Percentiles rank a stretch among this genome's conserved stretches.
Evolutionary conservation across 2,797 vertebrate species (phyloP).

Genomic region (Emydoidea blandingii): DNA sequence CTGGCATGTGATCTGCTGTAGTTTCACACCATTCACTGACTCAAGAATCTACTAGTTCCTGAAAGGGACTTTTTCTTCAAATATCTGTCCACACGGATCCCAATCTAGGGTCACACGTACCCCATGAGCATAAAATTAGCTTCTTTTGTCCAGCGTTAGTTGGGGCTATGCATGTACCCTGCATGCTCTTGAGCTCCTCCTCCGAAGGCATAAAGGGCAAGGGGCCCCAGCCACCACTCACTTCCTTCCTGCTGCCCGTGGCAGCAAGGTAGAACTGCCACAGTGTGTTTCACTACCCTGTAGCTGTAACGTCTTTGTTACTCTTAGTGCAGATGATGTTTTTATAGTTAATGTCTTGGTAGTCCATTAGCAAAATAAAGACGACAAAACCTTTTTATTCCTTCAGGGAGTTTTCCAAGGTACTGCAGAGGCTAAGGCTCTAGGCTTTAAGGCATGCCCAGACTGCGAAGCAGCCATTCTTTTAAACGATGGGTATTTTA

Average conservation of each 20-base stretch:
- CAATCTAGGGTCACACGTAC: background rate
- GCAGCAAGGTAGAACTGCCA: background rate
- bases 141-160: background rate
- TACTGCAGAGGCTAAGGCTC: no score
- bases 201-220: background rate
- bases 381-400: background rate
- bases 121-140: background rate
- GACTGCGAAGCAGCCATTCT: background rate
- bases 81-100: background rate
- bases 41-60: background rate
- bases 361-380: background rate
- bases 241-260: background rate
- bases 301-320: background rate
- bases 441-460: background rate
- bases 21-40: background rate
- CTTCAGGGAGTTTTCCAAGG: background rate
- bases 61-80: background rate
- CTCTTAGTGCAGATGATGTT: background rate
- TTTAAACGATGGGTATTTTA: background rate
- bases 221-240: background rate
- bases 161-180: background rate
- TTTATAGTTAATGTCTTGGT: background rate
- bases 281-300: background rate
- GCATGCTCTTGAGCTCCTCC: background rate
- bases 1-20: background rate